Base-by-base conservation (phyloP, 2,797 vertebrate genomes). In the Fundulus diaphanus region DNA sequence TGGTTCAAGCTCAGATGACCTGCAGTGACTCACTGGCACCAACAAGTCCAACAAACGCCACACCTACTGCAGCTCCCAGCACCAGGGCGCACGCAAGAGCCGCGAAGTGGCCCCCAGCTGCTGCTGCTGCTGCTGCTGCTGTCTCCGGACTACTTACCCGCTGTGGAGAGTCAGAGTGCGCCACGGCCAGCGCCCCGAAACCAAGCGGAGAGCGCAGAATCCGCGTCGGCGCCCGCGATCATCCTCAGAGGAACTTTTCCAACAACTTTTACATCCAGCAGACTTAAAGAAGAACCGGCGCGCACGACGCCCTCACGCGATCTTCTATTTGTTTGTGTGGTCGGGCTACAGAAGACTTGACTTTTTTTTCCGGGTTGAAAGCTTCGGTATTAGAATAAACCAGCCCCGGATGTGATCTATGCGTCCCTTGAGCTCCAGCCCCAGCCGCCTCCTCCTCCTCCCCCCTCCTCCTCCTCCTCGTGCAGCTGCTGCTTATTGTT, bases 321-420 rank as follows among this genome's bases (percentile, higher is more conserved):
- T 57, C 49, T 67, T 44, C 81, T 79, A 51, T 88, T 86, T 91
- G 85, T 86, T 90, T 88, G 85, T 74, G 82, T 82, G 88, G 78
- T 90, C 90, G 82, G 70, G 82, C 88, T 79, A 82, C 82, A 68
- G 79, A 61, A 84, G 75, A 77, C 73, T 81, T 81, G 79, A 57
- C 52, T 84, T 85, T 88, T 87, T 89, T 94, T 94, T 94, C 94
- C 94, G 94, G 94, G 93, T 94, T 92, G 88, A 82, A 87, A 88
- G 82, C 77, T 88, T 91, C 65, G 86, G 85, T 91, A 94, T 94
- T 92, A 93, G 90, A 93, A 91, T 94, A 92, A 94, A 94, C 93
- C 94, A 93, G 69, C 94, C 94, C 94, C 94, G 94, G 94, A 95
- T 93, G 87, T 95, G 93, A 94, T 87, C 92, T 94, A 85, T 87